Conservation (phyloP, 2,888 invertebrate species). For the Neoscelio sp. region DNA sequence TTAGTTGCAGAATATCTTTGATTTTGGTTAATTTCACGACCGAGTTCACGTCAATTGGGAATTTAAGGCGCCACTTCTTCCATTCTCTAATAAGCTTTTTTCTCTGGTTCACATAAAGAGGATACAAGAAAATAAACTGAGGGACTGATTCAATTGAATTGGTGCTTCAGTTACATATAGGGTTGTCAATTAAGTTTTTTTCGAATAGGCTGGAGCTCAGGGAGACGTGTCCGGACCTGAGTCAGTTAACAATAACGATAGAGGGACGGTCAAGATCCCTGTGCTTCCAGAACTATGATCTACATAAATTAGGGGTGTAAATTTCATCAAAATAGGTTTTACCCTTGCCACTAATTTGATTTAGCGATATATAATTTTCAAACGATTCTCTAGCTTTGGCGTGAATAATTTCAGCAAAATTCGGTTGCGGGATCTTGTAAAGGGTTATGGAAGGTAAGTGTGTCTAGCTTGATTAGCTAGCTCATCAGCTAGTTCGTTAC, state of each 20-base stretch:
- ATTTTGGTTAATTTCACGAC: too few species aligned
- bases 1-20: too few species aligned
- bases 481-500: background rate
- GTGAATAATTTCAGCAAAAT: too few species aligned
- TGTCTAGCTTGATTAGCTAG: background rate
- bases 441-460: too few species aligned
- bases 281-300: background rate
- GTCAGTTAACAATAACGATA: background rate
- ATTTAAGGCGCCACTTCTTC: background rate
- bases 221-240: conserved; percentile 3
- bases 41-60: background rate
- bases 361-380: too few species aligned
- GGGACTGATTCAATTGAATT: background rate
- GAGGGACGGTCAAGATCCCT: background rate
- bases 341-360: background rate
- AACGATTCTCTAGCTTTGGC: too few species aligned
- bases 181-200: background rate
- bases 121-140: conserved; percentile 9
- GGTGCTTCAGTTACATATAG: background rate
- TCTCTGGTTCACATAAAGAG: background rate
- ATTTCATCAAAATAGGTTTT: background rate
- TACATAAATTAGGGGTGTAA: background rate
- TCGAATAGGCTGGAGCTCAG: background rate
- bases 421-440: too few species aligned
- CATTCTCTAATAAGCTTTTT: background rate